Conservation (phyloP, 64 coral and sea anemone species). For the Montipora sp. region DNA sequence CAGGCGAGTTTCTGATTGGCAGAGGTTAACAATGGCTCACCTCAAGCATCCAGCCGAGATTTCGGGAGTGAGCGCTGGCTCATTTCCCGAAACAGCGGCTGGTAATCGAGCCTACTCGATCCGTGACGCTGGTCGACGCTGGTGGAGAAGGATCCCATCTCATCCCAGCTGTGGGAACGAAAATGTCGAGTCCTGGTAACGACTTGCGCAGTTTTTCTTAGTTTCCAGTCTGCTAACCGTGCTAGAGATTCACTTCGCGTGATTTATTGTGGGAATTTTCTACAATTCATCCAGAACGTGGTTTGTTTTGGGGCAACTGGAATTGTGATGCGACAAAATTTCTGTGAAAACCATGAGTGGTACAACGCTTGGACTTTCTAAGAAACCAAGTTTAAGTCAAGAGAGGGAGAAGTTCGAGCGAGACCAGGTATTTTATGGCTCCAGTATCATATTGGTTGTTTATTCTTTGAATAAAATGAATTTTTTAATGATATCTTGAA, state of each 20-base stretch:
- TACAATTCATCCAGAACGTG: not conserved
- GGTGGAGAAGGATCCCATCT: too few relatives aligned
- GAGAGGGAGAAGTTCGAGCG: slow-evolving; percentile 71
- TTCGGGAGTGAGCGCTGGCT: too few relatives aligned
- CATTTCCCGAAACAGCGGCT: too few relatives aligned
- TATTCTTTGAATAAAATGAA: not conserved
- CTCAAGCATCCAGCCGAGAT: too few relatives aligned
- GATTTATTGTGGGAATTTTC: too few relatives aligned
- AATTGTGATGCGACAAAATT: slow-evolving; percentile 4
- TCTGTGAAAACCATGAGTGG: not conserved
- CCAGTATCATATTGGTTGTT: slow-evolving; percentile 21
- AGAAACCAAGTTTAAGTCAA: slow-evolving; percentile 34
- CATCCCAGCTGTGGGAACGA: too few relatives aligned
- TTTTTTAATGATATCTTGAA: not conserved
- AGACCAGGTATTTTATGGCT: slow-evolving; percentile 51
- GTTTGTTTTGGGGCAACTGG: not conserved
- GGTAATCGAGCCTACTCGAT: too few relatives aligned
- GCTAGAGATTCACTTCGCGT: not conserved
- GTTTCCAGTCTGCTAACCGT: slow-evolving; percentile 27
- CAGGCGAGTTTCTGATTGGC: too few relatives aligned
- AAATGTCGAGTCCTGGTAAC: not conserved
- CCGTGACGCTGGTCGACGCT: too few relatives aligned
- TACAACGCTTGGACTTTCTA: slow-evolving; percentile 47
- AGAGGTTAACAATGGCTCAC: too few relatives aligned
- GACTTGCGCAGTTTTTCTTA: not conserved